These are phyloP conservation scores for Alethe castanea DNA, from an alignment of 2,113 vertebrate species.

Conservation along the genomic window DNA sequence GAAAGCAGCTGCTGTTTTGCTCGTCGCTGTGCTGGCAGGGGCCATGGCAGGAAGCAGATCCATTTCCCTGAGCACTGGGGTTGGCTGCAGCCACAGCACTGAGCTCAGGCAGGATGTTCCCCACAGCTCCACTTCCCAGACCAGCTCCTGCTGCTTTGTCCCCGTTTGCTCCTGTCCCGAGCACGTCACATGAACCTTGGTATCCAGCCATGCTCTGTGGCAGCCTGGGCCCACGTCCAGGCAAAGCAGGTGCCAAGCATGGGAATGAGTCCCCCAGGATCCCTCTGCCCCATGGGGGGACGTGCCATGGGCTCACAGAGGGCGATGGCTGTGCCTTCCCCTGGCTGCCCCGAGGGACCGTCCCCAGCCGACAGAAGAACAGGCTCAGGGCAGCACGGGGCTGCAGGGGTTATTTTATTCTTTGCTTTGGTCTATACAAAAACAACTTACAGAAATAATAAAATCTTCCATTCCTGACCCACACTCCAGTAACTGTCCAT, in stretches of 20 bases:
- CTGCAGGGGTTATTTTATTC: conserved; percentile 73
- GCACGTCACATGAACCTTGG: rapidly evolving
- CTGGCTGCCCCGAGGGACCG: rapidly evolving
- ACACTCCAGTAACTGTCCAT: conserved; percentile 43
- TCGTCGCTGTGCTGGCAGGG: rapidly evolving
- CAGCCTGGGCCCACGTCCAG: neutral
- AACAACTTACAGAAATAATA: conserved; percentile 77
- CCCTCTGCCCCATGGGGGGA: rapidly evolving
- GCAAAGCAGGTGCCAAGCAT: neutral
- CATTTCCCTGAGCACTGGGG: neutral
- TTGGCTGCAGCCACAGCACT: neutral
- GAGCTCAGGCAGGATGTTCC: conserved; percentile 6
- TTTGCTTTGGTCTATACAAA: conserved; percentile 83
- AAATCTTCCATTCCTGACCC: conserved; percentile 64
- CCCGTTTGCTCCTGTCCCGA: neutral
- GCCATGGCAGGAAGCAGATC: neutral
- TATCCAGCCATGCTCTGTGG: rapidly evolving
- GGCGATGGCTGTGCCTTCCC: rapidly evolving
- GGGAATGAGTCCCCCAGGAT: neutral
- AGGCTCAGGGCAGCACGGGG: neutral
- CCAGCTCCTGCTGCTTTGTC: neutral
- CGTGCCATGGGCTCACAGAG: rapidly evolving
- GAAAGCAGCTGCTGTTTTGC: conserved; percentile 19
- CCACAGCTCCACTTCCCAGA: neutral
- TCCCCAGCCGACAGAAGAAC: neutral